phyloP scores from a whole-genome alignment of 2,113 vertebrate species.

The Litocranius walleri region DNA sequence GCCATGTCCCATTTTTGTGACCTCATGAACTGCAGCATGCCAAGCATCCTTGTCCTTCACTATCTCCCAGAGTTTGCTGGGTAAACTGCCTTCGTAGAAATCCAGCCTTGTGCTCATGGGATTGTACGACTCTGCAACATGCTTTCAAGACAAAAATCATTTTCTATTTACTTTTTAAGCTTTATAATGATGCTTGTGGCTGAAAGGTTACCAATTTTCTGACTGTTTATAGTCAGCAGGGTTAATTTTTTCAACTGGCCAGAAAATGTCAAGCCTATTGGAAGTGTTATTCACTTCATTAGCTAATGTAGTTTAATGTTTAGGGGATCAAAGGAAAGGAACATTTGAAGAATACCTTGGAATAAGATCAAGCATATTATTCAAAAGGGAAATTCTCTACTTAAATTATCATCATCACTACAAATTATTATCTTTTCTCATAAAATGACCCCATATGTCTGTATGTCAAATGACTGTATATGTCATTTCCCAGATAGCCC shows the following conservation, averaged over 20 bases:
- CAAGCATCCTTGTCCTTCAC: too few relatives aligned
- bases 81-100: constrained; percentile 14
- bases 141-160: constrained; percentile 39
- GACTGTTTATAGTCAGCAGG: constrained; percentile 35
- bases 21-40: too few relatives aligned
- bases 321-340: constrained; percentile 11
- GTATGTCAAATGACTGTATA: constrained; percentile 21
- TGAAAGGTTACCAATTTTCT: constrained; percentile 61
- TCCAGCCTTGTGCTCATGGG: neutral
- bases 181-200: constrained; percentile 7
- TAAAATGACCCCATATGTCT: constrained; percentile 54
- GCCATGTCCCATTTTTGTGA: too few relatives aligned
- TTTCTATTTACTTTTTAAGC: constrained; percentile 27
- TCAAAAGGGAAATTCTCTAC: constrained; percentile 31
- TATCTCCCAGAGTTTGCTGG: neutral
- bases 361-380: constrained; percentile 51
- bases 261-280: constrained; percentile 63
- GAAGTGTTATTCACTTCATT: constrained; percentile 60
- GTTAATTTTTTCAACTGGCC: constrained; percentile 66
- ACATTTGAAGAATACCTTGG: constrained; percentile 48
- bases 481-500: constrained; percentile 48
- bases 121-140: neutral
- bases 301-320: constrained; percentile 63
- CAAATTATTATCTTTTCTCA: constrained; percentile 55
- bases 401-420: constrained; percentile 32